Evolutionary conservation across 30 jellyfish, hydroid and myxozoan genomes (phyloP), one percentile per base, ranked within the genome.

Genomic region (Turritopsis rubra): DNA sequence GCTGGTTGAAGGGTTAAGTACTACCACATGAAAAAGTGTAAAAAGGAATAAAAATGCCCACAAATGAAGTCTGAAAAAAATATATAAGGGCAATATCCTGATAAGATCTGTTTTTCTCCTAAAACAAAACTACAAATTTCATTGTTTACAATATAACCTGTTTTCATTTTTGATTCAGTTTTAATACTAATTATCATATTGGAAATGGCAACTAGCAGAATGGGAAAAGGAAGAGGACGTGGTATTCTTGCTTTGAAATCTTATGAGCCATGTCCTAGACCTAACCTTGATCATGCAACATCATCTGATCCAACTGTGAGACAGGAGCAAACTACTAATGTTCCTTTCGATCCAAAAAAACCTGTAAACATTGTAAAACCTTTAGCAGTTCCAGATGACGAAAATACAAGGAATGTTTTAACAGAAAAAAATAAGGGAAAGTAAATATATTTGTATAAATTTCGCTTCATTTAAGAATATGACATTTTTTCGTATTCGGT

Each of bases 191-290:
- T 41, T 41, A 3, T 41, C 60, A 5, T 3, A 41, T 41, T 3
- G 60, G 60, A n/a, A n/a, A 41, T 41, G 60, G 60, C 5, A 41
- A 41, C 77, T 22, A 68, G 16, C 8, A 23, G 77, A 68, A 16
- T 0, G 9, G 8, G 77, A 23, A 68, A 68, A 27, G 85, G 93
- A 1, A 78, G 97, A 54, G 98, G 98, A 19, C 80, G 98, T 23
- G 98, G 98, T 8, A 93, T 92, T 16, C 79, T 92, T 28, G 91
- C 91, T 9, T 81, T 92, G 28, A 87, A 52, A 41, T 30, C 88
- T 17, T 87, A 85, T 88, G 88, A 76, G 68, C 98, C 98, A 7
- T 87, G 93, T 9, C 96, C 96, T 13, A 53, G 95, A 28, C 98
- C 98, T 9, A 82, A 18, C 85, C 19, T n/a, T 23, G 60, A 74